Conservation (phyloP, 2,888 invertebrate species). For the Oscheius sp. region DNA sequence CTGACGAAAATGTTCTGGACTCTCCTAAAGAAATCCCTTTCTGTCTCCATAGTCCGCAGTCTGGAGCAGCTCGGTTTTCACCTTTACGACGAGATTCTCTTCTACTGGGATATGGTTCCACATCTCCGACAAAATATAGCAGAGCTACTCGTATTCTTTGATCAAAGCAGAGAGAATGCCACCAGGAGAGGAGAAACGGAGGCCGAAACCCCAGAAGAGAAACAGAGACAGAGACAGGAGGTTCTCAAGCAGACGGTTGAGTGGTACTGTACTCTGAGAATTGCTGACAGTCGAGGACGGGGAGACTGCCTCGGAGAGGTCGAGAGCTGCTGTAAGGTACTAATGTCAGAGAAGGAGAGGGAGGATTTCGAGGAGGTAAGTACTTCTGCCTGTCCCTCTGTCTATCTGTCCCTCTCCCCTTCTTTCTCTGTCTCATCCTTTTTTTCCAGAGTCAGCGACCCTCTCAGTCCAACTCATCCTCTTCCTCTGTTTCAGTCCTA, state of each 20-base stretch:
- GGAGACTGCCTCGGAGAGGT: no score
- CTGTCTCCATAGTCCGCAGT: not conserved
- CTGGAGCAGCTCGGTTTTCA: not conserved
- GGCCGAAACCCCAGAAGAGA: no score
- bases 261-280: not conserved
- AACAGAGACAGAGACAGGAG: not conserved
- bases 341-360: not conserved
- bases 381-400: no score
- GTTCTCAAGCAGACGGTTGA: not conserved
- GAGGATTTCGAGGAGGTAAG: not conserved
- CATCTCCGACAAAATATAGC: not conserved
- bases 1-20: constrained; percentile 18
- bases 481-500: no score
- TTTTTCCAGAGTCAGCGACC: no score
- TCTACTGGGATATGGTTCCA: constrained; percentile 28
- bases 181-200: not conserved
- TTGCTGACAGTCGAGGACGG: not conserved
- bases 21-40: not conserved
- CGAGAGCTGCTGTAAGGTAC: no score
- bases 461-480: no score
- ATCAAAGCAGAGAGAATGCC: not conserved
- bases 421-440: no score
- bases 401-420: no score
- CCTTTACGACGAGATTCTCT: constrained; percentile 24
- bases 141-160: constrained; percentile 3